A percentile compares a stretch with the other conserved stretches of the same genome.
phyloP scores from a whole-genome alignment of 2,797 vertebrate species.

The Acrocephalus scirpaceus region DNA sequence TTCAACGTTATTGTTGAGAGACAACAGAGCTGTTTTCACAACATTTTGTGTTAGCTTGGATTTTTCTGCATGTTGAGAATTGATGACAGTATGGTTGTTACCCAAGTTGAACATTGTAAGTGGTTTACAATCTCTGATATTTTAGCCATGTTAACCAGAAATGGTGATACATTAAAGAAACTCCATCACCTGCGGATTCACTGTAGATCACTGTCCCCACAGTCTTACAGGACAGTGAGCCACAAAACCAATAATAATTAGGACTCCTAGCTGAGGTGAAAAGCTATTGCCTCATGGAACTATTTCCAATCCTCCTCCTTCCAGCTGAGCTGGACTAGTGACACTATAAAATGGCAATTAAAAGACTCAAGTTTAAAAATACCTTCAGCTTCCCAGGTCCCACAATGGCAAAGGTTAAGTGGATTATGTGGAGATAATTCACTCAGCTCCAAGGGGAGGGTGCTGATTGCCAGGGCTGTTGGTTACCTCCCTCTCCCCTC shows the following conservation, averaged over 20 bases:
- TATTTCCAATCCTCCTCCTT: conserved; percentile 76
- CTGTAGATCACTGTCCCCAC: neutral
- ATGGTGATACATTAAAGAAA: neutral
- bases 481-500: conserved; percentile 29
- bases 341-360: conserved; percentile 80
- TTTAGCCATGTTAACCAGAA: neutral
- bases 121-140: neutral
- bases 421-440: conserved; percentile 84
- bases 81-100: neutral
- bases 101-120: neutral
- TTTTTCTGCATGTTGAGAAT: neutral
- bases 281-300: conserved; percentile 74
- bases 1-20: neutral
- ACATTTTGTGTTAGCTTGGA: neutral
- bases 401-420: conserved; percentile 82
- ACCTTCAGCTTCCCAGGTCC: conserved; percentile 76
- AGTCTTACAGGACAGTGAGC: conserved; percentile 38
- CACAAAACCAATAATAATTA: conserved; percentile 68
- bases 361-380: conserved; percentile 78
- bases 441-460: conserved; percentile 68
- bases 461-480: conserved; percentile 56
- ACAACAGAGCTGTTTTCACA: neutral
- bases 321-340: conserved; percentile 75
- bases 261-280: conserved; percentile 76
- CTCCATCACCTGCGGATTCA: conserved; percentile 20